Evolutionary conservation across 2,888 invertebrate genomes (phyloP).

Genomic region (Watsonalla binaria): DNA sequence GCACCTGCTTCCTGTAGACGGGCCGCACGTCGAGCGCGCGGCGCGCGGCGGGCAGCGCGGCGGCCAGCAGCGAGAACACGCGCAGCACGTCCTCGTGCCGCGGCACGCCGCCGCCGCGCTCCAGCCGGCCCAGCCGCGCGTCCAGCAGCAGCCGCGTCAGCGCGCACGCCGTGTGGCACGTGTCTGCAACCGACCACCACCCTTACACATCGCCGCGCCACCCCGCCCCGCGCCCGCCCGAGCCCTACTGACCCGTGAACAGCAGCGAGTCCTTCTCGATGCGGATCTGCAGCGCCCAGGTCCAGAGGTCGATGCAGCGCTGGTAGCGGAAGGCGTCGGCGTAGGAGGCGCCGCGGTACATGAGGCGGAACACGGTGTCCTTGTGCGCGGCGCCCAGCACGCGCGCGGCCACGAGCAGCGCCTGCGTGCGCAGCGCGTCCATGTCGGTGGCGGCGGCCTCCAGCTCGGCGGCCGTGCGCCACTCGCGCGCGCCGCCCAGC

Average conservation of each 20-base stretch:
- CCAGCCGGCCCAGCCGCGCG: conserved; percentile 79
- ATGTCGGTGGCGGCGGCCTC: conserved; percentile 86
- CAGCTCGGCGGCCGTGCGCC: conserved; percentile 84
- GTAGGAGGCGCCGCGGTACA: conserved; percentile 86
- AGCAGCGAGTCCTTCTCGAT: conserved; percentile 88
- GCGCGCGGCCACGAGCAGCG: conserved; percentile 91
- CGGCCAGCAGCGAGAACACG: conserved; percentile 72
- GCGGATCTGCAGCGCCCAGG: conserved; percentile 88
- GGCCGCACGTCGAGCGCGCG: conserved; percentile 51
- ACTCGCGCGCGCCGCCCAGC: conserved; percentile 83
- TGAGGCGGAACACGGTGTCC: conserved; percentile 89
- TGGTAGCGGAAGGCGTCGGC: conserved; percentile 87
- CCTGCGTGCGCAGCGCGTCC: conserved; percentile 92
- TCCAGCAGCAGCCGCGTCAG: conserved; percentile 90
- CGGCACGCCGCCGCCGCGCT: conserved; percentile 64
- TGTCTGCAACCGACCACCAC: conserved; percentile 76
- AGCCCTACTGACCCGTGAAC: conserved; percentile 40
- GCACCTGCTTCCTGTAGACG: conserved; percentile 75
- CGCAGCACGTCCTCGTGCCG: conserved; percentile 83
- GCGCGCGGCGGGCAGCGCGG: conserved; percentile 53
- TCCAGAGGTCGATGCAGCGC: conserved; percentile 92
- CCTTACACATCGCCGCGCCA: too few species aligned
- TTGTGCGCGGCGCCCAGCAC: conserved; percentile 92
- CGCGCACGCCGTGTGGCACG: conserved; percentile 92
- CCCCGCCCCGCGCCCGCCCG: neutral